Evolutionary conservation across 1,140 invertebrate genomes (phyloP).

Genomic region (Ptiloglossa arizonensis): DNA sequence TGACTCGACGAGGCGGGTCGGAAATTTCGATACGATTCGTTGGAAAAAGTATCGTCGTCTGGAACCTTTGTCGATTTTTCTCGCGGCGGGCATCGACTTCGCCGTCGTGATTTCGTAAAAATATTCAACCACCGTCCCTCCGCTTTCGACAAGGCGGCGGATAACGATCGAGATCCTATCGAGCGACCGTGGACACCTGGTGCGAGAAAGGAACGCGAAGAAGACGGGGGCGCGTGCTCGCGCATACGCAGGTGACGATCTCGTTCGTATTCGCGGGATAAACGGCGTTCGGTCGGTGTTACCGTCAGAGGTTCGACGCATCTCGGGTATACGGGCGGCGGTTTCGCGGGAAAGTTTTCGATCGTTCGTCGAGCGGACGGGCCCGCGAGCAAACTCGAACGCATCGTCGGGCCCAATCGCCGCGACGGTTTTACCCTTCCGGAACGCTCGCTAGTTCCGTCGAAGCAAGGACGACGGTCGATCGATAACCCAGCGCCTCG

Average conservation of each 20-base stretch:
- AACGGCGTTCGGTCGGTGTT: constrained; percentile 50
- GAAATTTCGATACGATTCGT: too few species aligned
- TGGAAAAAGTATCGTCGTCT: neutral
- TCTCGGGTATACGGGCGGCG: too few species aligned
- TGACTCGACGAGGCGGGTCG: too few species aligned
- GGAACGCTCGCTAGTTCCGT: neutral
- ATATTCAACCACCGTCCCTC: neutral
- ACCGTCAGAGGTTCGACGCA: constrained; percentile 62
- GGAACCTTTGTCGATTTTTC: too few species aligned
- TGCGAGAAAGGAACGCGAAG: constrained; percentile 43
- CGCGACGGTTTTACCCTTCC: too few species aligned
- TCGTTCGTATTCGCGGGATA: constrained; percentile 70
- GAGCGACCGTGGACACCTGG: constrained; percentile 53
- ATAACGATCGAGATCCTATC: constrained; percentile 44
- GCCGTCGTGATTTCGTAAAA: neutral
- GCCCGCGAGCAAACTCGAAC: too few species aligned
- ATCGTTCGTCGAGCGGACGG: too few species aligned
- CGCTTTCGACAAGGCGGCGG: constrained; percentile 4
- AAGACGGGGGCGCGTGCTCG: constrained; percentile 42
- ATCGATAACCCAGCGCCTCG: constrained; percentile 4
- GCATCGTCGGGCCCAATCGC: too few species aligned
- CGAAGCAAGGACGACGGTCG: neutral
- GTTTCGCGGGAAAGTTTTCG: too few species aligned
- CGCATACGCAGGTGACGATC: constrained; percentile 72
- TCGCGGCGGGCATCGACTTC: too few species aligned